Evolutionary conservation across 2,113 vertebrate species (phyloP), one percentile per base, ranked within the genome.

Genomic region (Geococcyx californianus): DNA sequence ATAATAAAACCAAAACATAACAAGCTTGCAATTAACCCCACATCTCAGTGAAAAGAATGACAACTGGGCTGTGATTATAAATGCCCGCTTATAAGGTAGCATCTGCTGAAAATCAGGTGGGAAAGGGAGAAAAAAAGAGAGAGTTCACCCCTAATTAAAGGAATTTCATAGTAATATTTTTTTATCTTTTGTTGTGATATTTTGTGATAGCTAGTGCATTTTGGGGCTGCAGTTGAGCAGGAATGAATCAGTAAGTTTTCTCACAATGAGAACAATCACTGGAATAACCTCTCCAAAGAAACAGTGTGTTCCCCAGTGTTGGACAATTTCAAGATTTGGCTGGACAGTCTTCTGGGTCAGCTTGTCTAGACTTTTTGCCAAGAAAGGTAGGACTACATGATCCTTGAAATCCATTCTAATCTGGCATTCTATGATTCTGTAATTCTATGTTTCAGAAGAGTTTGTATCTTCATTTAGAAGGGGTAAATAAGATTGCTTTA

Each of bases 61-160:
- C 4, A 2, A 6, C 20, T 69, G 29, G 9, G 18, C 2, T 78
- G n/a, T 42, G 10, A 3, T 34, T 70, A 38, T 9, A 49, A 84
- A 66, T 7, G 5, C 1, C 8, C 0, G 0, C 1, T 26, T 76
- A 16, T 11, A 88, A 17, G 25, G 77, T 7, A 6, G 0, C 10
- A 47, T 42, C 6, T 67, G n/a, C 23, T 72, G 44, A 83, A 36
- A 45, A 29, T 68, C 31, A 3, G 3, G 13, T 4, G 3, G 7
- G 20, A 11, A 5, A 14, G 8, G 1, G 24, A 16, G 10, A 6
- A 13, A 29, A 59, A 33, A 19, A 54, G 11, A 20, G 2, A 54
- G 15, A 26, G 3, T 2, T 73, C 42, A 59, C 7, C 5, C 21
- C 7, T 40, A 15, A 44, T 44, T 4, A 54, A 66, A 87, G 38